Base-by-base conservation (phyloP, 2,113 vertebrate genomes). In the Pogona vitticeps region DNA sequence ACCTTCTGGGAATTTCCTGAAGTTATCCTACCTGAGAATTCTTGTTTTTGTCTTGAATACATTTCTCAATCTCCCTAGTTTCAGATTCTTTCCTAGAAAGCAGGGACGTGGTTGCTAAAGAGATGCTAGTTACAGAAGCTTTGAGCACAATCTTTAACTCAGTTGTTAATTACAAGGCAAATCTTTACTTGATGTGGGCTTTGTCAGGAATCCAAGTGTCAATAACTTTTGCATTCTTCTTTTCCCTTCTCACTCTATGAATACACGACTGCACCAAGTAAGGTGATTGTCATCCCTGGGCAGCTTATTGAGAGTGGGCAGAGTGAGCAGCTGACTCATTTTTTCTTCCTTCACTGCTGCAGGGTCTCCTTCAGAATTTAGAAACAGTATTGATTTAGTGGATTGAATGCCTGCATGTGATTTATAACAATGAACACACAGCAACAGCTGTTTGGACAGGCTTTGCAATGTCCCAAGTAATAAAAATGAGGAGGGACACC, bases 341-440 rank as follows among this genome's bases (percentile, higher is more conserved):
- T 68, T 63, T 76, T 82, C 68, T 78, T 80, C 73, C 38, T 78
- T 87, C 38, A 13, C 36, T 80, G 90, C 83, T 81, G 87, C 5
- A 46, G 83, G 76, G 67, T 95, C 78, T 76, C 59, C 92, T 91
- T 67, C 76, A 90, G 80, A 93, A 91, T 88, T 84, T 88, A 87
- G 90, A 26, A 93, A 87, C 58, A 87, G 75, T 91, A 90, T 86
- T 94, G 94, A 92, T 95, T 95, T 91, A 89, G 80, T 70, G 77
- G 46, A 94, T 56, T 56, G 92, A 79, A 78, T 80, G 70, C 86
- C 84, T 20, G 7, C 63, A 38, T 85, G 81, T 94, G 93, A 94
- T 95, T 95, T 94, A 95, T 92, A 89, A 81, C 84, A 91, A 83
- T 76, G 89, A 93, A 91, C 36, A 78, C 90, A 82, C 71, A 78